phyloP scores from a whole-genome alignment of 2,888 invertebrate genomes.

The Machimus atricapillus region DNA sequence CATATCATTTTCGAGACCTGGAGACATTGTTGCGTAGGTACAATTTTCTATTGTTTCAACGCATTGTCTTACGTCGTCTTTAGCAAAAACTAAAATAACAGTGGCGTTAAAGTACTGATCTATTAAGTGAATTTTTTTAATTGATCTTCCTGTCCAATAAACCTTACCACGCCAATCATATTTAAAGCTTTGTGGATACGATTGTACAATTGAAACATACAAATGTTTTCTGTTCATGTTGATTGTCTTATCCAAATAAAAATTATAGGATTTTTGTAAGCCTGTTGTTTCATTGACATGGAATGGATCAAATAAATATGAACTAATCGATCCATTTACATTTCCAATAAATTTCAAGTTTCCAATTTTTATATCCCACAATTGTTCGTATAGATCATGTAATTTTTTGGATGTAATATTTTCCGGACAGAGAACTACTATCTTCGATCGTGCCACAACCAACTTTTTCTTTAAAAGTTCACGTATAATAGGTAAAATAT shows the following conservation, averaged over 20 bases:
- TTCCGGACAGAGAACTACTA: neutral
- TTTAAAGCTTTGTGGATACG: neutral
- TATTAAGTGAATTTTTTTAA: neutral
- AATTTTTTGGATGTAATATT: neutral
- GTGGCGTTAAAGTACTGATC: neutral
- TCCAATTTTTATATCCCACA: neutral
- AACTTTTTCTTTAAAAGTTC: neutral
- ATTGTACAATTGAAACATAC: neutral
- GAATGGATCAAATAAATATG: constrained; percentile 4
- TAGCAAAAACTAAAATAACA: neutral
- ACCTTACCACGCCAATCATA: neutral
- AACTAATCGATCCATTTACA: neutral
- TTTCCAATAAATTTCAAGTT: neutral
- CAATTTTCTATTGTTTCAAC: constrained; percentile 13
- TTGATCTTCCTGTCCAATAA: neutral
- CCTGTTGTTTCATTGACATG: neutral
- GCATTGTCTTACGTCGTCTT: neutral
- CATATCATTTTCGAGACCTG: constrained; percentile 3
- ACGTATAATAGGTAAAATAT: neutral
- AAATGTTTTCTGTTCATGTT: neutral
- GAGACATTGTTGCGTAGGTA: constrained; percentile 1
- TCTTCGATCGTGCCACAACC: neutral
- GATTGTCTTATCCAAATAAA: neutral
- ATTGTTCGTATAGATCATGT: neutral
- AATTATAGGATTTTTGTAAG: neutral